Base-by-base conservation (phyloP, 2,113 vertebrate genomes). In the Xyrauchen texanus region DNA sequence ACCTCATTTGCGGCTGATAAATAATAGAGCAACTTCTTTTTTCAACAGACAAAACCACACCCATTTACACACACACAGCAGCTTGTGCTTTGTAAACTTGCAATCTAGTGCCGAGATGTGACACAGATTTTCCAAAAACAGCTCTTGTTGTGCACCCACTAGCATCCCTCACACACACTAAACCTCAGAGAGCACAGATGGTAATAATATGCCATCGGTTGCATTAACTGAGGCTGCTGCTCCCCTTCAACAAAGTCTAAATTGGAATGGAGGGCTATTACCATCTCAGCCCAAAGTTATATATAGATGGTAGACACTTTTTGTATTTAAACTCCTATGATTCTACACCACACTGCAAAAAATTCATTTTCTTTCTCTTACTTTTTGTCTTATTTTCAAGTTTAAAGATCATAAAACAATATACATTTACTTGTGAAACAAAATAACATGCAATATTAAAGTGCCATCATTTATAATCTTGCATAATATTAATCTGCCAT, bases 161-260 rank as follows among this genome's bases (percentile, higher is more conserved):
- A 45, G 75, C 82, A 74, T 77, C 12, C 44, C 16, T 78, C 53
- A 66, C 76, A 64, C 66, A 72, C 76, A 79, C 76, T 74, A 81
- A 83, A 78, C 57, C 77, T 74, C 51, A 51, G 68, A 77, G 57
- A 76, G 65, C 70, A 81, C 71, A 84, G 65, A 85, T 82, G 74
- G 85, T 81, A 79, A 70, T 83, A 76, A 77, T 79, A 53, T 76
- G 61, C 74, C 77, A 77, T 62, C 11, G 73, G 61, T 78, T 77
- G 71, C 68, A 63, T 85, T 70, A 83, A 63, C 42, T 61, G 76
- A 78, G 78, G 12, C 68, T 77, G 52, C 51, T 46, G 53, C 49
- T 44, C 61, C 8, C 16, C 52, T 60, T 75, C 46, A 58, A 74
- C 46, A 64, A 16, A 63, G 16, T 34, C 63, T 68, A 34, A 21